Percentiles rank a stretch among this genome's conserved stretches.
These are phyloP conservation scores for Astyanax mexicanus DNA, from an alignment of 2,797 vertebrate species.

Conservation along the genomic window DNA sequence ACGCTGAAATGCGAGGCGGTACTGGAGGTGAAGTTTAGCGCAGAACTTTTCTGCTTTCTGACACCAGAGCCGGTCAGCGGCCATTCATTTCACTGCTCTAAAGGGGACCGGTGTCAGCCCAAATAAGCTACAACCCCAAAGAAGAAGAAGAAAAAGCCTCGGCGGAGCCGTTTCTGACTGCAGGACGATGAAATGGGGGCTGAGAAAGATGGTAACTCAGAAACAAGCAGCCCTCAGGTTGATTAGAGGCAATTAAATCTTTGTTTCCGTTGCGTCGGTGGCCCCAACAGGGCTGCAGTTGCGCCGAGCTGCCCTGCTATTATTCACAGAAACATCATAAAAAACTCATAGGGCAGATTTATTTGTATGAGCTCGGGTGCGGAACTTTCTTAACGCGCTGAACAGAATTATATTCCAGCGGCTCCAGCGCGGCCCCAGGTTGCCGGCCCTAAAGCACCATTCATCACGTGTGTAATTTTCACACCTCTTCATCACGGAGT, in stretches of 20 bases:
- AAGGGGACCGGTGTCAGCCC: neutral
- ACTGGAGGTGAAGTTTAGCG: neutral
- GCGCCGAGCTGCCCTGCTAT: constrained; percentile 60
- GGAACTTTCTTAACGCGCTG: constrained; percentile 54
- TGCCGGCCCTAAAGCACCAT: constrained; percentile 30
- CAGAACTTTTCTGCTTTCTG: constrained; percentile 4
- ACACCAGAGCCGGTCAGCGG: neutral
- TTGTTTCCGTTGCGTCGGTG: constrained; percentile 27
- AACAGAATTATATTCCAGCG: constrained; percentile 30
- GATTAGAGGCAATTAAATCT: constrained; percentile 52
- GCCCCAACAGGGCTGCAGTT: constrained; percentile 47
- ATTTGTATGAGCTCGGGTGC: constrained; percentile 54
- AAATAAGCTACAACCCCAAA: constrained; percentile 25
- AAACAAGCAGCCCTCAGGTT: constrained; percentile 30
- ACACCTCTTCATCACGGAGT: neutral
- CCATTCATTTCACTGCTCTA: constrained; percentile 19
- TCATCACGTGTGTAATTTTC: constrained; percentile 42
- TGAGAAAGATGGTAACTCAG: constrained; percentile 19
- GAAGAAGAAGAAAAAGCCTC: neutral
- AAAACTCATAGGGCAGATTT: constrained; percentile 64
- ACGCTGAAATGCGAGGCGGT: neutral
- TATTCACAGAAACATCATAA: constrained; percentile 61
- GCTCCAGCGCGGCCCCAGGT: constrained; percentile 55
- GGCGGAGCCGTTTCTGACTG: neutral
- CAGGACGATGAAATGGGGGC: constrained; percentile 2